Percentiles rank a stretch among this genome's conserved stretches.
phyloP scores from a whole-genome alignment of 2,888 invertebrate species.

The Gortyna flavago region DNA sequence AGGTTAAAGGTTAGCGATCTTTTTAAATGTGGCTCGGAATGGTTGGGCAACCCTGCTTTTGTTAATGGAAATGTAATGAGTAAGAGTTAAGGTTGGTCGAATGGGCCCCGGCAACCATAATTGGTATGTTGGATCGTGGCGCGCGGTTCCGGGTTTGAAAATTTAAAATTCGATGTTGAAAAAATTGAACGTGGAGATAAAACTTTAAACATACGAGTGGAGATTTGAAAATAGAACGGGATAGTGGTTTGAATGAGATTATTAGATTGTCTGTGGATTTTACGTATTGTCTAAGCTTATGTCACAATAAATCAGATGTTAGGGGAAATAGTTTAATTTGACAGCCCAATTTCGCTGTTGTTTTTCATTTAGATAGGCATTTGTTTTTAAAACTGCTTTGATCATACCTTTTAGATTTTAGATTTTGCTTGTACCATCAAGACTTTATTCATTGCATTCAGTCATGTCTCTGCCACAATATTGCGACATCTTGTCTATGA shows the following conservation, averaged over 20 bases:
- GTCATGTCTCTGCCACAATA: not conserved
- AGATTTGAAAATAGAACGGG: conserved; percentile 59
- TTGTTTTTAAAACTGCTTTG: conserved; percentile 26
- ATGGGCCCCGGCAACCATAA: conserved; percentile 64
- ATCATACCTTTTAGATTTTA: too few relatives aligned
- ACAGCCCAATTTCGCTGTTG: not conserved
- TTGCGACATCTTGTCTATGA: conserved; percentile 7
- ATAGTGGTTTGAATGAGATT: conserved; percentile 39
- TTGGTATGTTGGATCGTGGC: conserved; percentile 60
- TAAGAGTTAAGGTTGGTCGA: conserved; percentile 69
- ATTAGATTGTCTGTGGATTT: conserved; percentile 29
- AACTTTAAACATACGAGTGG: conserved; percentile 41
- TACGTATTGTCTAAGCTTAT: conserved; percentile 44
- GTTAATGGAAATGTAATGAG: conserved; percentile 86
- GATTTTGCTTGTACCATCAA: not conserved
- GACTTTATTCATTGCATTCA: not conserved
- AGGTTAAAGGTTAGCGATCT: conserved; percentile 86
- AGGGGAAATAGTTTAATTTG: conserved; percentile 9
- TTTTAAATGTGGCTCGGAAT: conserved; percentile 74
- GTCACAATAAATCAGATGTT: conserved; percentile 36
- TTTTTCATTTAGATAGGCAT: conserved; percentile 1
- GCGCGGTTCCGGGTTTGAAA: conserved; percentile 55
- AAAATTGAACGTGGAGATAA: conserved; percentile 58
- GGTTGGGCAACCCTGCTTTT: conserved; percentile 81
- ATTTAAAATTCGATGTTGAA: conserved; percentile 49